Conservation (phyloP, 2,888 invertebrate species). For the Melanostoma mellinum region DNA sequence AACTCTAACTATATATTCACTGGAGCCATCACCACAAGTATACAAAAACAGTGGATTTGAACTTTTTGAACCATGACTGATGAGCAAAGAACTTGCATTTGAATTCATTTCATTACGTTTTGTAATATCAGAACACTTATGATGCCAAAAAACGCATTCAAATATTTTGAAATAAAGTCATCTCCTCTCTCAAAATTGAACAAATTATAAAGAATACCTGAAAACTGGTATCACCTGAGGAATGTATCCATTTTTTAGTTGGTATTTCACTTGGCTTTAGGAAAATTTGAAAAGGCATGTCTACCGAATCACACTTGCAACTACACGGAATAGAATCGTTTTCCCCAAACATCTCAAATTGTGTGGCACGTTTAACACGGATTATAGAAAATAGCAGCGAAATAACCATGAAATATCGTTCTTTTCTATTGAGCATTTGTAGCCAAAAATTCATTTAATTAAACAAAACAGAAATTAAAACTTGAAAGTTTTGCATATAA, state of each 20-base stretch:
- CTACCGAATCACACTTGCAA: not conserved
- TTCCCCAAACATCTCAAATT: not conserved
- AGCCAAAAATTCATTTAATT: not conserved
- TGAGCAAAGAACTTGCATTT: too few relatives aligned
- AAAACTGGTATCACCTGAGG: too few relatives aligned
- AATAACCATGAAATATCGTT: slow-evolving; percentile 1
- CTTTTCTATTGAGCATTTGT: slow-evolving; percentile 13
- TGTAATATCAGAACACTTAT: too few relatives aligned
- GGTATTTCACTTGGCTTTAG: slow-evolving; percentile 1
- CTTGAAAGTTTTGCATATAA: slow-evolving; percentile 10
- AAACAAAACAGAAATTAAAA: not conserved
- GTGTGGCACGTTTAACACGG: not conserved
- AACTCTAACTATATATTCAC: too few relatives aligned
- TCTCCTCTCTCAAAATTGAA: not conserved
- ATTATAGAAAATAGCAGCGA: not conserved
- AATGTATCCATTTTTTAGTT: not conserved
- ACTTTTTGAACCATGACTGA: too few relatives aligned
- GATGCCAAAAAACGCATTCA: too few relatives aligned
- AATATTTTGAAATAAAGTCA: too few relatives aligned
- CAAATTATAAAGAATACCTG: not conserved
- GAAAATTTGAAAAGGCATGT: slow-evolving; percentile 20
- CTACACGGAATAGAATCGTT: not conserved
- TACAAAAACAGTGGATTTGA: too few relatives aligned
- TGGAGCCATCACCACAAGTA: too few relatives aligned
- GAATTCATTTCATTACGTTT: too few relatives aligned